Conservation (phyloP, 2,113 vertebrate species). For the Cygnus atratus region DNA sequence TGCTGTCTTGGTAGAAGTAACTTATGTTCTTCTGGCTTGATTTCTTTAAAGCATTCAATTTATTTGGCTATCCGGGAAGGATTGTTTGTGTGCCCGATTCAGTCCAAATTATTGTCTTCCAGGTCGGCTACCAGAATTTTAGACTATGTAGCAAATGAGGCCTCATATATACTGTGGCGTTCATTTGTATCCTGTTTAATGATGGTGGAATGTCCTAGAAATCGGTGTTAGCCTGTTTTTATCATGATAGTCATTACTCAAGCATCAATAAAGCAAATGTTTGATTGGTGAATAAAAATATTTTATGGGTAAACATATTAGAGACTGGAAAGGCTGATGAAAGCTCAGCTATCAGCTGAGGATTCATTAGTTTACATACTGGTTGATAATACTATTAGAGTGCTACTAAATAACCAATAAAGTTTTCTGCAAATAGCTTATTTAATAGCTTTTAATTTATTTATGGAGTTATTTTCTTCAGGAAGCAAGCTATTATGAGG, state of each 20-base stretch:
- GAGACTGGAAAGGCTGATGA: not conserved
- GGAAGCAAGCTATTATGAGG: not conserved
- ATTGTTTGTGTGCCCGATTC: not conserved
- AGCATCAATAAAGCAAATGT: not conserved
- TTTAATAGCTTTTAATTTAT: not conserved
- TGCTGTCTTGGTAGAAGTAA: not conserved
- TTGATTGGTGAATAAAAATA: not conserved
- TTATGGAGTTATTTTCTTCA: not conserved
- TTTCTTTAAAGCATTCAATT: not conserved
- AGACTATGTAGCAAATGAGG: not conserved
- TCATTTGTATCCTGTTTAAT: not conserved
- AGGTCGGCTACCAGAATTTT: not conserved
- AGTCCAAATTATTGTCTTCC: not conserved
- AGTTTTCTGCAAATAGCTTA: not conserved
- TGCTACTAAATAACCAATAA: not conserved
- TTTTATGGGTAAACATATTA: not conserved
- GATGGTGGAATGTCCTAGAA: not conserved
- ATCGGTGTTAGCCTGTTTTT: not conserved
- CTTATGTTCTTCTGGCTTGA: not conserved
- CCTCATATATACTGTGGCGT: not conserved
- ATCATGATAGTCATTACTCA: not conserved
- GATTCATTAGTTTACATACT: not conserved
- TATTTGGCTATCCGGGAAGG: not conserved
- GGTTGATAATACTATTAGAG: not conserved
- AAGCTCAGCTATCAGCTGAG: not conserved